Percentiles rank a stretch among this genome's conserved stretches.
Evolutionary conservation across 92 coral and sea anemone genomes (phyloP).

Genomic region (Paragorgia papillata): DNA sequence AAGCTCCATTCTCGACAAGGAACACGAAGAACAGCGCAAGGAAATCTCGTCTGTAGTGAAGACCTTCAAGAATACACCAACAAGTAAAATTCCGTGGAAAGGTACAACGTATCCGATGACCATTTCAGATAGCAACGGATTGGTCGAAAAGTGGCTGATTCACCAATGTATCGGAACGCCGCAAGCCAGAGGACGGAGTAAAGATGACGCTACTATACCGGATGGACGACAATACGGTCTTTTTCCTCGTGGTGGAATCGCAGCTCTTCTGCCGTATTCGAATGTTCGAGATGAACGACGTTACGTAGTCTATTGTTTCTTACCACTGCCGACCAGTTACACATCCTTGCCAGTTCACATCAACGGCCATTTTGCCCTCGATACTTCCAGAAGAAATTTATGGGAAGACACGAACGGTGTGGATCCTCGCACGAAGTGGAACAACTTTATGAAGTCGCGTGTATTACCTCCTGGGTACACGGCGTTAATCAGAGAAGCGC

Average conservation of each 20-base stretch:
- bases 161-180: conserved; percentile 69
- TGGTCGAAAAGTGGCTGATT: conserved; percentile 72
- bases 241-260: conserved; percentile 92
- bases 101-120: conserved; percentile 63
- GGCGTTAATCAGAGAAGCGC: conserved; percentile 52
- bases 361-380: conserved; percentile 87
- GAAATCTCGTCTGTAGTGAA: conserved; percentile 52
- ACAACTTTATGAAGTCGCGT: conserved; percentile 47
- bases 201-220: conserved; percentile 21
- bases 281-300: background rate
- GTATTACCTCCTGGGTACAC: conserved; percentile 78
- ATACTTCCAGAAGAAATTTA: conserved; percentile 62
- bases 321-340: conserved; percentile 70
- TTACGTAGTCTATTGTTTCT: conserved; percentile 74
- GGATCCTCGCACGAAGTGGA: conserved; percentile 73
- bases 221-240: conserved; percentile 62
- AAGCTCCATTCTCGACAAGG: conserved; percentile 46
- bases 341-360: conserved; percentile 80
- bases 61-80: conserved; percentile 22
- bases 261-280: conserved; percentile 48
- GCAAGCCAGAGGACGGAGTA: conserved; percentile 16
- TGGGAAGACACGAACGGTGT: conserved; percentile 64
- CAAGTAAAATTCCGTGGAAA: conserved; percentile 45
- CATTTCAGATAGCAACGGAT: conserved; percentile 57
- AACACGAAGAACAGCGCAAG: conserved; percentile 59